Base-by-base conservation (phyloP, 2,113 vertebrate genomes). In the Calonectris borealis region DNA sequence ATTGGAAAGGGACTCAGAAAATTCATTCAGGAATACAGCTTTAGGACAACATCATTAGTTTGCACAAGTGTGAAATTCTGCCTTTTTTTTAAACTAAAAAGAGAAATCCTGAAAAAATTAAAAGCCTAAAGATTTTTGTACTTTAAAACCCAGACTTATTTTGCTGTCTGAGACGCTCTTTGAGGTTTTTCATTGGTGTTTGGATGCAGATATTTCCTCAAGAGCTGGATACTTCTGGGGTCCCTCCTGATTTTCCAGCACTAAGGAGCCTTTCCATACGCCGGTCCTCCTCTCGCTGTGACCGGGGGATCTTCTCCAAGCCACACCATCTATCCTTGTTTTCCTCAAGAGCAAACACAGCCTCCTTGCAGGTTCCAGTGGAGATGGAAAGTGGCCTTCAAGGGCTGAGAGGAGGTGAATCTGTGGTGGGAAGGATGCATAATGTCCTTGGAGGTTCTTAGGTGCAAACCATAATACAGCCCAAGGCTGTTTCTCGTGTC, bases 401-500 rank as follows among this genome's bases (percentile, higher is more conserved):
- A 60, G 40, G 48, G 46, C 65, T 82, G 69, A 16, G 11, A 72
- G 25, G 36, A 86, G 70, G 49, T 31, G 49, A 86, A 44, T 60
- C 54, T 60, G 54, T 69, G 52, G 31, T 1, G 0, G 17, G 14
- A 24, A 44, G 44, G 61, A 86, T 29, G 57, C 1, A 8, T 2
- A 15, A 40, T 70, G 77, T 82, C 83, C 88, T 87, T 65, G 61
- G 83, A 82, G 88, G 69, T 42, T 86, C 40, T 72, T 51, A 91
- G 94, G 83, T 91, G 83, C 80, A 94, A 76, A 85, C 29, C 57
- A 22, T 49, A 69, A 65, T 71, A 88, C 77, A 94, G 91, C 86
- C 88, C 81, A 86, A 69, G 95, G 93, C 95, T 61, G 54, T 91
- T 94, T 65, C 86, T 86, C 77, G 40, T 69, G 88, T 69, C 82